A percentile compares a stretch with the other conserved stretches of the same genome.
Evolutionary conservation across 2,888 invertebrate genomes (phyloP).

Genomic region (Zygogramma bicolorata): DNA sequence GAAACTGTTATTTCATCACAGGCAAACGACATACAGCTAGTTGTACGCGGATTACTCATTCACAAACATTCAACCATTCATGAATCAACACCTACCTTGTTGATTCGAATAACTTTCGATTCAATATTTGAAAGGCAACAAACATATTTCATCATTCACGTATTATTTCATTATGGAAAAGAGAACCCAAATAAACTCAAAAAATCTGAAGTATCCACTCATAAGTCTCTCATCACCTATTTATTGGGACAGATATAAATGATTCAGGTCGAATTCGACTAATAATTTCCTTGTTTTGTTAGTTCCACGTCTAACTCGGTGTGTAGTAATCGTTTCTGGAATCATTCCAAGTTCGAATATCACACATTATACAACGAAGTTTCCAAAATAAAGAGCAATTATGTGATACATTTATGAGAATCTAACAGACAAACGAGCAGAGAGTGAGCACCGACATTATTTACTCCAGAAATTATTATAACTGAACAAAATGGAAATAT

Average conservation of each 20-base stretch:
- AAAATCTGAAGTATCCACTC: too few relatives aligned
- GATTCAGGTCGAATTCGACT: neutral
- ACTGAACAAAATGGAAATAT: too few relatives aligned
- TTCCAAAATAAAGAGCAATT: neutral
- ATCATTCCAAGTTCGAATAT: neutral
- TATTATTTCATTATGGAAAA: too few relatives aligned
- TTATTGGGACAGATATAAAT: neutral
- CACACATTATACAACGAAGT: neutral
- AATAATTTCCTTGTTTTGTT: neutral
- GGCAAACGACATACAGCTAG: too few relatives aligned
- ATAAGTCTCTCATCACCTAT: neutral
- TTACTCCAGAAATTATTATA: neutral
- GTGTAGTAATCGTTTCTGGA: neutral
- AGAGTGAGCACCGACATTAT: neutral
- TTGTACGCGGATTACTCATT: too few relatives aligned
- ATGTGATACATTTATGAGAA: neutral
- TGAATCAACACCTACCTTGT: too few relatives aligned
- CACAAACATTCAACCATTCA: too few relatives aligned
- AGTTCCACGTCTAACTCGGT: neutral
- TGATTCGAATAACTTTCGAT: too few relatives aligned
- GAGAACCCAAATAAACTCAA: too few relatives aligned
- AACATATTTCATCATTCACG: too few relatives aligned
- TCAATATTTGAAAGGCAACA: too few relatives aligned
- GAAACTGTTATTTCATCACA: too few relatives aligned
- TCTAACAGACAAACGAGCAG: neutral